phyloP scores from a whole-genome alignment of 2,113 vertebrate genomes.

The Thunnus maccoyii region DNA sequence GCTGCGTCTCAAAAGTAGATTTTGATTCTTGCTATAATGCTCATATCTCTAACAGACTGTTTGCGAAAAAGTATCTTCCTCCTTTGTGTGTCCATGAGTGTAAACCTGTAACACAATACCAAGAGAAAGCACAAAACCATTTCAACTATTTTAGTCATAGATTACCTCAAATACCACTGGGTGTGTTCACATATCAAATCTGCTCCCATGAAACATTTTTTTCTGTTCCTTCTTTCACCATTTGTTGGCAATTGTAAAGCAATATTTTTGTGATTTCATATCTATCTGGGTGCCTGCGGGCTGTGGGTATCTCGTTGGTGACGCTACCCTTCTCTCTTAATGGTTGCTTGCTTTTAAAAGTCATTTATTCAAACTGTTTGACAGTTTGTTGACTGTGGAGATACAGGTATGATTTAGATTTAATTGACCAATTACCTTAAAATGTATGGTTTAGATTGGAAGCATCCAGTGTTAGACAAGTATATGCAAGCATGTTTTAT shows the following conservation, averaged over 20 bases:
- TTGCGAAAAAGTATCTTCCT: neutral
- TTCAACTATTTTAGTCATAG: slow-evolving; percentile 18
- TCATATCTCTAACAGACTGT: neutral
- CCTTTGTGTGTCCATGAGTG: neutral
- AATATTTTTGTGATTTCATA: neutral
- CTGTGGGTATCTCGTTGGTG: slow-evolving; percentile 31
- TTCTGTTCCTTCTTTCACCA: neutral
- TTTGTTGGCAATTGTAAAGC: neutral
- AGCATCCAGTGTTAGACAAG: neutral
- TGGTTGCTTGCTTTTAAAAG: slow-evolving; percentile 20
- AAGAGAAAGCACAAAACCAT: slow-evolving; percentile 8
- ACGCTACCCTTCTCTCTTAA: slow-evolving; percentile 17
- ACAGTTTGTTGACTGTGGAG: slow-evolving; percentile 26
- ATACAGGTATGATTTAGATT: slow-evolving; percentile 17
- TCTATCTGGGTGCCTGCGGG: slow-evolving; percentile 8
- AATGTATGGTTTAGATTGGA: neutral
- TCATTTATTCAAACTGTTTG: slow-evolving; percentile 45
- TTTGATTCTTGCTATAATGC: neutral
- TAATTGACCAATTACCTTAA: slow-evolving; percentile 5
- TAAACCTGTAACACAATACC: neutral
- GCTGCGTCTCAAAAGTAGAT: neutral
- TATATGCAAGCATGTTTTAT: neutral
- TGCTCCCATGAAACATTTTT: neutral
- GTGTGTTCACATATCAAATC: slow-evolving; percentile 19
- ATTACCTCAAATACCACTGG: slow-evolving; percentile 8